phyloP scores from a whole-genome alignment of 2,888 invertebrate species.

The Phasia obesa region DNA sequence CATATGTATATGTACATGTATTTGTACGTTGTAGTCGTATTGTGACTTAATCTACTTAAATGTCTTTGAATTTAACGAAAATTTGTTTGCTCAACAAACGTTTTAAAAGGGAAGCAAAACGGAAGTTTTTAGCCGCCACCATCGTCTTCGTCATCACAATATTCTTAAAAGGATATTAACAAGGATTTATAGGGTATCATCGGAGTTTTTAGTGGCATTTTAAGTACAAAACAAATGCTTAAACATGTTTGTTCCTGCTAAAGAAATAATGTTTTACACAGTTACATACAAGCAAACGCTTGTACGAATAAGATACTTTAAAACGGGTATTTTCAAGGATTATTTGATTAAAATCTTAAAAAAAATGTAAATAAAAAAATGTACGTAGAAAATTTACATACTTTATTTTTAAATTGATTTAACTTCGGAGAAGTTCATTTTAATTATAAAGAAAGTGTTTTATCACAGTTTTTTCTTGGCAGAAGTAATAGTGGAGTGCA shows the following conservation, averaged over 20 bases:
- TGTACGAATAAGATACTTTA: conserved; percentile 18
- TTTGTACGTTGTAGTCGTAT: conserved; percentile 49
- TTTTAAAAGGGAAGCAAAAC: conserved; percentile 32
- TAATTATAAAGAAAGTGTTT: neutral
- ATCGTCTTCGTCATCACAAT: conserved; percentile 29
- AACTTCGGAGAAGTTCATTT: conserved; percentile 17
- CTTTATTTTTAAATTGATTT: conserved; percentile 43
- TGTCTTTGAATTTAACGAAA: conserved; percentile 72
- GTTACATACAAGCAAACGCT: conserved; percentile 6
- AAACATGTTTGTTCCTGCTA: conserved; percentile 61
- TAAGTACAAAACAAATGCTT: conserved; percentile 61
- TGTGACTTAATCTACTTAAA: conserved; percentile 74
- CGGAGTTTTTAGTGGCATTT: conserved; percentile 66
- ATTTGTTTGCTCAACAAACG: conserved; percentile 68
- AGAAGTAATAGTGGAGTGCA: too few relatives aligned
- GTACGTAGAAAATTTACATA: conserved; percentile 29
- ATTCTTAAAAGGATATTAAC: conserved; percentile 71
- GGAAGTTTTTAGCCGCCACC: conserved; percentile 26
- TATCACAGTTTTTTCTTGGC: too few relatives aligned
- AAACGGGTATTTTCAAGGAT: conserved; percentile 54
- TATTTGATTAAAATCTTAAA: conserved; percentile 63
- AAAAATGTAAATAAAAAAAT: conserved; percentile 9
- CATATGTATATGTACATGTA: too few relatives aligned
- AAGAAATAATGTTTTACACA: conserved; percentile 23
- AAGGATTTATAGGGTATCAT: conserved; percentile 71